These are phyloP conservation scores for Campoplex capitator DNA, from an alignment of 2,888 invertebrate genomes.

Conservation along the genomic window DNA sequence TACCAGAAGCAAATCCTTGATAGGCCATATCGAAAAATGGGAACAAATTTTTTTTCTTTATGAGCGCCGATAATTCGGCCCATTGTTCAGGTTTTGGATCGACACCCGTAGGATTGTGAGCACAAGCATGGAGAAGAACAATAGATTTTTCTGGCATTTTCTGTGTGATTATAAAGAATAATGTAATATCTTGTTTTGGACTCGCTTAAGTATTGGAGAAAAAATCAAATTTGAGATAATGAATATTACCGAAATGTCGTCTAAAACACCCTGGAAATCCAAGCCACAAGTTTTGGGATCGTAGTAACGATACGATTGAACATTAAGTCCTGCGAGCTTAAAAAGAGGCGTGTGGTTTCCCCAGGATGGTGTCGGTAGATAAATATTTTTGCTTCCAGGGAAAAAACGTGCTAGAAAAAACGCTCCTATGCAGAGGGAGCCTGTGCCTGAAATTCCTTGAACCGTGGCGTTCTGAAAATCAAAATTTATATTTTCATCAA, in stretches of 20 bases:
- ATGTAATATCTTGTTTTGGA: not conserved
- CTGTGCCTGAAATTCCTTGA: conserved; percentile 98
- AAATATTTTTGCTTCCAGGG: conserved; percentile 92
- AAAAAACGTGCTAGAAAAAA: conserved; percentile 94
- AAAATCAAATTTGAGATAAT: not conserved
- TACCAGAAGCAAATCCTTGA: conserved; percentile 96
- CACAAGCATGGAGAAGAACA: conserved; percentile 97
- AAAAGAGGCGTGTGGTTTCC: conserved; percentile 99
- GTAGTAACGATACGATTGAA: conserved; percentile 97
- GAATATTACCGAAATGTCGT: conserved; percentile 92
- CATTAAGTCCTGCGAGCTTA: conserved; percentile 93
- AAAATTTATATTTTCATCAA: not conserved
- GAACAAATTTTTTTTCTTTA: conserved; percentile 93
- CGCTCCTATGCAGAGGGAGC: conserved; percentile 96
- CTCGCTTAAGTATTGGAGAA: not conserved
- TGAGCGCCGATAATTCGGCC: conserved; percentile 92
- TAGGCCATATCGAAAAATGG: conserved; percentile 99
- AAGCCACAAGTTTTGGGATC: conserved; percentile 97
- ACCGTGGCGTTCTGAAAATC: conserved; percentile 87
- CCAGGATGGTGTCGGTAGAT: conserved; percentile 98
- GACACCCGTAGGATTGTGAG: conserved; percentile 99
- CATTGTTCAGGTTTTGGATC: conserved; percentile 96
- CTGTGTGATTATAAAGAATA: conserved; percentile 84
- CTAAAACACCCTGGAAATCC: conserved; percentile 94
- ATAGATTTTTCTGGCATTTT: conserved; percentile 96